Evolutionary conservation across 2,113 vertebrate genomes (phyloP).

Genomic region (Cranoglanis bouderius): DNA sequence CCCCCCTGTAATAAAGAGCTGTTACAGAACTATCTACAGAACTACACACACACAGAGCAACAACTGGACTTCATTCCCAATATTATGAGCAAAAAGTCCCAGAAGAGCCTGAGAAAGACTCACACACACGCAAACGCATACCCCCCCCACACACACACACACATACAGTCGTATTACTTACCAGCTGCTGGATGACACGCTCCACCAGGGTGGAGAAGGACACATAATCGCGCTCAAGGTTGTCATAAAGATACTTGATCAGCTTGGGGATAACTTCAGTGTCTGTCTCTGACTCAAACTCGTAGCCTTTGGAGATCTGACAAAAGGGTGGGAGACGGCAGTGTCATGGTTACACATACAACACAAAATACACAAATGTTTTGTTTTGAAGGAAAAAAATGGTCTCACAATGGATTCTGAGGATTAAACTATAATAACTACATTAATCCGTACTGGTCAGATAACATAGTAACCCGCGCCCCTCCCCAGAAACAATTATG

Average conservation of each 20-base stretch:
- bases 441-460: background rate
- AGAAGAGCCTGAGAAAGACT: slow-evolving; percentile 26
- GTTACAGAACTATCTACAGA: slow-evolving; percentile 10
- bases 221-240: slow-evolving; percentile 82
- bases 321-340: slow-evolving; percentile 36
- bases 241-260: slow-evolving; percentile 95
- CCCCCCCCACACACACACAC: no score
- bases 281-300: slow-evolving; percentile 96
- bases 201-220: slow-evolving; percentile 90
- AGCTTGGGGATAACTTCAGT: slow-evolving; percentile 95
- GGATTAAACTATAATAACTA: no score
- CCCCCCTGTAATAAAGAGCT: background rate
- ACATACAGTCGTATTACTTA: slow-evolving; percentile 69
- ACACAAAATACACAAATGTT: slow-evolving; percentile 19
- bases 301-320: slow-evolving; percentile 91
- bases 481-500: background rate
- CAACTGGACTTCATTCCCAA: slow-evolving; percentile 40
- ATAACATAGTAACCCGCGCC: background rate
- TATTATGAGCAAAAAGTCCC: slow-evolving; percentile 33
- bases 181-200: slow-evolving; percentile 91
- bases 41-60: slow-evolving; percentile 24
- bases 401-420: background rate
- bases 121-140: background rate
- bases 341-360: slow-evolving; percentile 44
- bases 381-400: background rate